Conservation (phyloP, 35 echinoderm and acorn worm species). For the Lytechinus variegatus region DNA sequence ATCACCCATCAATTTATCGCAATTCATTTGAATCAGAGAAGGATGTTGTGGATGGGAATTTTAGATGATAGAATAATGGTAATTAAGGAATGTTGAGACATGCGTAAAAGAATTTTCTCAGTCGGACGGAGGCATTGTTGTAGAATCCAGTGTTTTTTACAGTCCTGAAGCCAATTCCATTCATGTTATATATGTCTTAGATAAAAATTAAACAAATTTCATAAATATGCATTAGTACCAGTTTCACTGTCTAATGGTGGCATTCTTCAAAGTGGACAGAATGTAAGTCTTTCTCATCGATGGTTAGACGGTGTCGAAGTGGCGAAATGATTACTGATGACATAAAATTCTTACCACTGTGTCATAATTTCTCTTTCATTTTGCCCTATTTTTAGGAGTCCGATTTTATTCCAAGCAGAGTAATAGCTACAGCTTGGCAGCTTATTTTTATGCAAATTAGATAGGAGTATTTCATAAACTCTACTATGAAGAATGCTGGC, state of each 20-base stretch:
- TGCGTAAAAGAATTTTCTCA: neutral
- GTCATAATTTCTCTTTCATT: too few relatives aligned
- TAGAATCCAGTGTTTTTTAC: neutral
- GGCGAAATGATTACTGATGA: too few relatives aligned
- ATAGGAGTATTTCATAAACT: too few relatives aligned
- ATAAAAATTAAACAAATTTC: neutral
- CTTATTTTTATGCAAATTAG: too few relatives aligned
- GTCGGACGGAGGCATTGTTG: too few relatives aligned
- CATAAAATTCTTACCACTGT: too few relatives aligned
- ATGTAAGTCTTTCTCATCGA: neutral
- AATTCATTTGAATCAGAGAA: neutral
- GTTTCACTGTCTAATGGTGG: neutral
- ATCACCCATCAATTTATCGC: neutral
- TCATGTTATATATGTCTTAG: neutral
- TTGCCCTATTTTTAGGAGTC: too few relatives aligned
- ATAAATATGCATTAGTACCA: neutral
- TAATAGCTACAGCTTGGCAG: too few relatives aligned
- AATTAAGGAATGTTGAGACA: neutral
- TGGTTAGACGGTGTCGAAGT: too few relatives aligned
- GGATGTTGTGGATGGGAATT: neutral
- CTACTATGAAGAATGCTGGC: too few relatives aligned
- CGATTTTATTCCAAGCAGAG: too few relatives aligned
- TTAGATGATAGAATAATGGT: neutral
- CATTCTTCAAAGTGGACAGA: neutral
- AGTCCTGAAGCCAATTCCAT: neutral